Base-by-base conservation (phyloP, 2,888 invertebrate genomes). In the Plusia festucae region DNA sequence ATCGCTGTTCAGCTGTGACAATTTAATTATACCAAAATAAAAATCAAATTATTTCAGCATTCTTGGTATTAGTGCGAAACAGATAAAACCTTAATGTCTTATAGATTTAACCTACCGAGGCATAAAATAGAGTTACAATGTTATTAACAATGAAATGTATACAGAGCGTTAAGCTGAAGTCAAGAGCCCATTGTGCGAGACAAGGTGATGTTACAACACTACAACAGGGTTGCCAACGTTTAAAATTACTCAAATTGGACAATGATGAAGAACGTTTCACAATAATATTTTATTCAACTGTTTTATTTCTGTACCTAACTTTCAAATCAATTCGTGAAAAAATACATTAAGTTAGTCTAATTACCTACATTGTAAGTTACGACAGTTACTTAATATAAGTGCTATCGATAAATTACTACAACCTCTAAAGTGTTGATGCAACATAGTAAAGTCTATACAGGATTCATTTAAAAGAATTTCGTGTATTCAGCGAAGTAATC, bases 181-280 rank as follows among this genome's bases (percentile, higher is more conserved):
- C 79, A 78, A 73, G 61, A 70, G 77, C 68, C 86, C 75, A 89
- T 91, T 90, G 89, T 90, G 75, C 66, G 73, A 72, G 68, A 82
- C 91, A 91, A 91, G 91, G 91, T 91, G 85, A 90, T 78, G 73
- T 91, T 91, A 84, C 85, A 87, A 90, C 87, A 90, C 57, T 8
- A 15, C 49, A 18, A n/a, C 70, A 81, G 82, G 80, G 77, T 77
- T 75, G 67, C 59, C 56, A 64, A 60, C 70, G 52, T 52, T 52
- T 18, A 58, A 22, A 57, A 30, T 53, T 34, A 65, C 30, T 30
- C 9, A 81, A 65, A 63, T 32, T 59, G 68, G 55, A 64, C 30
- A 53, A 44, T 65, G 74, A 64, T 65, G 66, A 70, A 71, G 68
- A 68, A 63, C 16, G 56, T 75, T 80, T 63, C 70, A 57, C 61